These are phyloP conservation scores for Spisula subtruncata DNA, from an alignment of 2,888 invertebrate genomes.

Conservation along the genomic window DNA sequence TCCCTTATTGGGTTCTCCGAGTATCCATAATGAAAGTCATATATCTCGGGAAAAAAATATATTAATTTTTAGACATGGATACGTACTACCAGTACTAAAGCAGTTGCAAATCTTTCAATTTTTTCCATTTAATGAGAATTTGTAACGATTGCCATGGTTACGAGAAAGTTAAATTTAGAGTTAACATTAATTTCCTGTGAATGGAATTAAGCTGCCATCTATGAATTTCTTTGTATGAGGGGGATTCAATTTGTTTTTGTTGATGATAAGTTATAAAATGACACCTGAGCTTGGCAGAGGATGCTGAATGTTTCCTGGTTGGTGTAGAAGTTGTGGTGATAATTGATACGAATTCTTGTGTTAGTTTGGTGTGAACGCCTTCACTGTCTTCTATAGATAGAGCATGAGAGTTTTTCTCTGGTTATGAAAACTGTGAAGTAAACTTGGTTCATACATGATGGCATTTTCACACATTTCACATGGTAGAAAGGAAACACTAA, in stretches of 20 bases:
- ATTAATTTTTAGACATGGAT: neutral
- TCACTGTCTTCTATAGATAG: neutral
- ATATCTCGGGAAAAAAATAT: neutral
- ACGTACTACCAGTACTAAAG: neutral
- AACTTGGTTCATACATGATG: no score
- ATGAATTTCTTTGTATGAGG: neutral
- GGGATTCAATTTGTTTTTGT: neutral
- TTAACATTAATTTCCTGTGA: slow-evolving; percentile 21
- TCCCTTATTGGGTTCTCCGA: neutral
- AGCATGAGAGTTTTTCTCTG: no score
- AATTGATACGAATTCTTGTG: neutral
- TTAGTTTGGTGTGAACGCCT: neutral
- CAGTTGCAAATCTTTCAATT: neutral
- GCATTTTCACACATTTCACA: no score
- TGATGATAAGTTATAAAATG: neutral
- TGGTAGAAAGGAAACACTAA: no score
- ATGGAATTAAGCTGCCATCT: neutral
- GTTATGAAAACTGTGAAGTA: no score
- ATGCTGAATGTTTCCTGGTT: neutral
- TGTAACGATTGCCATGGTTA: slow-evolving; percentile 1
- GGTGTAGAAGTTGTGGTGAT: neutral
- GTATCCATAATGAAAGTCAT: neutral
- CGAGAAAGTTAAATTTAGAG: slow-evolving; percentile 1
- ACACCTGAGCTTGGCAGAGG: neutral
- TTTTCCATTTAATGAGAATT: neutral